Base-by-base conservation (phyloP, 2,113 vertebrate genomes). In the Oncorhynchus nerka region DNA sequence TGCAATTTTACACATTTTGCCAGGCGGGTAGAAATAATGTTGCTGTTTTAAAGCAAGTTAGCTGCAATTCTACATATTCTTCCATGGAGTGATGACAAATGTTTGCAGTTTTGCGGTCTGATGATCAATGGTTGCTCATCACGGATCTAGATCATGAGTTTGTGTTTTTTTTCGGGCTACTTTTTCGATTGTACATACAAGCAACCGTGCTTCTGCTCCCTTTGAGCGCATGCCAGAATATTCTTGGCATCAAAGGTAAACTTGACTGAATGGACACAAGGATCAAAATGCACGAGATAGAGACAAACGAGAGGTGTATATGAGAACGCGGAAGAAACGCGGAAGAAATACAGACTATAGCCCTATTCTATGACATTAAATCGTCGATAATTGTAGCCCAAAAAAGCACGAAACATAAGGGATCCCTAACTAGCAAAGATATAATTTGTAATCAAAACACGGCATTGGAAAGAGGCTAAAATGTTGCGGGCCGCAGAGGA, bases 231-330 rank as follows among this genome's bases (percentile, higher is more conserved):
- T 71, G 75, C 75, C 79, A 81, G 30, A 57, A 74, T 70, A 71
- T 81, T 81, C 22, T 70, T 77, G 75, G 67, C 79, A 51, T 66
- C 30, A 51, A 65, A 73, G 49, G 62, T 49, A 59, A 68, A 81
- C 51, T 68, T 45, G 67, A 74, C 74, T 77, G 75, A 71, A 70
- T 22, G 73, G 48, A 73, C 61, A 55, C 51, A 19, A 75, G 49
- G 57, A 48, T 74, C 69, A 34, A 61, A 5, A 45, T 72, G 49
- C 61, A 64, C 12, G 65, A 68, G 57, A 72, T 30, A 19, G 59
- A 45, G 26, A 64, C 49, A 70, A 71, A 61, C 28, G 28, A 48
- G 39, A 16, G 64, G 22, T 8, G 15, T n/a, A 8, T 61, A 61
- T n/a, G n/a, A 20, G n/a, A 15, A 24, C 24, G 1, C 24, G 24